Conservation (phyloP, 2,113 vertebrate species). For the Amblyornis subalaris region DNA sequence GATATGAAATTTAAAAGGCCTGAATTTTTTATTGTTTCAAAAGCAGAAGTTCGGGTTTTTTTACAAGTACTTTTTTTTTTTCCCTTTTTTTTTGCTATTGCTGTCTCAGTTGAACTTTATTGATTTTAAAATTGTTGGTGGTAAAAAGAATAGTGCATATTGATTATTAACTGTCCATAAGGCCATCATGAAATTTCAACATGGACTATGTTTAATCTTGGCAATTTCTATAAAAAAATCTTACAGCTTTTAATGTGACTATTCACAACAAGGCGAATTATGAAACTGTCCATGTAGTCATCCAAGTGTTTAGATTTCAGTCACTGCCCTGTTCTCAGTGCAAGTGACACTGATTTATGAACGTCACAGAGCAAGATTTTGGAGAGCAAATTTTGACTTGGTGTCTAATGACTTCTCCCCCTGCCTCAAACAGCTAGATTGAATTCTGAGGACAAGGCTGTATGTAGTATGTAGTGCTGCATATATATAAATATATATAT, state of each 20-base stretch:
- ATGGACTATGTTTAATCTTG: not conserved
- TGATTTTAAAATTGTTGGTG: not conserved
- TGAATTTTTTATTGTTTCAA: not conserved
- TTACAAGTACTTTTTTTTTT: not conserved
- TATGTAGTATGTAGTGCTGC: not conserved
- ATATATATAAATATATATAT: not conserved
- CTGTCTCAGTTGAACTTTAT: not conserved
- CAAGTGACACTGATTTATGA: not conserved
- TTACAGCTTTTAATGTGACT: not conserved
- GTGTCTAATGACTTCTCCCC: not conserved
- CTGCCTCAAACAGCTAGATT: not conserved
- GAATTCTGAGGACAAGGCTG: not conserved
- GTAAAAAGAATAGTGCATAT: slow-evolving; percentile 43
- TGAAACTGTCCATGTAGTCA: not conserved
- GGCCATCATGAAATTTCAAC: slow-evolving; percentile 7
- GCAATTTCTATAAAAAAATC: not conserved
- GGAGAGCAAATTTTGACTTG: not conserved
- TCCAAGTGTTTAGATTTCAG: not conserved
- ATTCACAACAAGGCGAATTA: not conserved
- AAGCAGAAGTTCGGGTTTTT: not conserved
- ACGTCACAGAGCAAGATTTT: not conserved
- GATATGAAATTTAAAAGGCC: not conserved
- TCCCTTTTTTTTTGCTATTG: slow-evolving; percentile 34
- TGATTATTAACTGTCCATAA: slow-evolving; percentile 15
- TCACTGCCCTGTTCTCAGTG: not conserved